Base-by-base conservation (phyloP, 2,888 invertebrate species). In the Copidosoma aretas region DNA sequence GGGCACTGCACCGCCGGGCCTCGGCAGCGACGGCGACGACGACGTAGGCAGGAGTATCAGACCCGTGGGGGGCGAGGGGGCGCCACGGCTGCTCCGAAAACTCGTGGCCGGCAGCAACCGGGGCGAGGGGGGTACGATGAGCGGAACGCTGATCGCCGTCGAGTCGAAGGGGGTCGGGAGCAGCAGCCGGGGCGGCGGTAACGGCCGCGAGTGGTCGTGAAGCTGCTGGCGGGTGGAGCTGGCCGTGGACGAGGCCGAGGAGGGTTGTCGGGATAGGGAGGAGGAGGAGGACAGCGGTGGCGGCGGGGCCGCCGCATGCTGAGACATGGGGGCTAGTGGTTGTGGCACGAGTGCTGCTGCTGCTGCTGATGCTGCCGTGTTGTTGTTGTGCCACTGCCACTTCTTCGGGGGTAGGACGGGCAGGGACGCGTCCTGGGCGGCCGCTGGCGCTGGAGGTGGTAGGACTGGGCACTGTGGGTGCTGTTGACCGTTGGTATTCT, bases 371-470 rank as follows among this genome's bases (percentile, higher is more conserved):
- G n/a, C n/a, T n/a, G n/a, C n/a, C n/a, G n/a, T n/a, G n/a, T n/a
- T 8, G 41, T 14, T 24, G 54, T 17, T 51, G 41, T 22, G 84
- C 69, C 60, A 32, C 32, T 51, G 54, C 56, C 54, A 46, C 41
- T 83, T 86, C 85, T 88, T 89, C 88, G 84, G 86, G 85, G 85
- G 87, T 85, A 88, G 84, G 81, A 77, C 84, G 88, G 86, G 89
- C 86, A 90, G 90, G 88, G 89, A 88, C 87, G 86, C 90, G 90
- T 65, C 60, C 67, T 21, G 10, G 70, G 58, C 59, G 61, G 60
- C 49, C 61, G 57, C 76, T 73, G 72, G 24, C 22, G 58, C 58
- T 41, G 58, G 49, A 56, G 15, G 58, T 10, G 14, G 32, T 24
- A 49, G 24, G 49, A 43, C 19, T 75, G 73, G 75, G 71, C 73